Evolutionary conservation across 2,888 invertebrate species (phyloP).

Genomic region (Mythimna pallens): DNA sequence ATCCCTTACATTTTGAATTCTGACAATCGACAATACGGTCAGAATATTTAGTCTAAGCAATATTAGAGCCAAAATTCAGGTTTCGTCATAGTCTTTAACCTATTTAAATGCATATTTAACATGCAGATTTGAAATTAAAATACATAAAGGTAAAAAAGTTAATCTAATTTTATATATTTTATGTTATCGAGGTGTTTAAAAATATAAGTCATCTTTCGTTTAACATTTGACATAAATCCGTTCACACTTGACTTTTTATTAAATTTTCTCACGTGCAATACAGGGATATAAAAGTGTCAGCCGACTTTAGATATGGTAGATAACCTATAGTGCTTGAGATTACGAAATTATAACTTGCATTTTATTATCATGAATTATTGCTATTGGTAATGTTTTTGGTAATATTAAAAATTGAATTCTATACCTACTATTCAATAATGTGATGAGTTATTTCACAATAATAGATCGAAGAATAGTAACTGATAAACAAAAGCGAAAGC

Average conservation of each 20-base stretch:
- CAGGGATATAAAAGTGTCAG: constrained; percentile 31
- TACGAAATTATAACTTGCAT: constrained; percentile 17
- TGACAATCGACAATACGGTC: not conserved
- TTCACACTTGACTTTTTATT: not conserved
- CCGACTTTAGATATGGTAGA: constrained; percentile 37
- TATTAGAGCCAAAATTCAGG: not conserved
- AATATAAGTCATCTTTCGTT: not conserved
- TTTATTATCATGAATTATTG: constrained; percentile 16
- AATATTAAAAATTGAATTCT: not conserved
- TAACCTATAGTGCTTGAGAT: constrained; percentile 32
- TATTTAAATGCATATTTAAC: not conserved
- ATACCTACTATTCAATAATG: not conserved
- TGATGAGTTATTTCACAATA: not conserved
- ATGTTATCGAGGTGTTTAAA: not conserved
- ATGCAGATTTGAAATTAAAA: not conserved
- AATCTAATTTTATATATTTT: not conserved
- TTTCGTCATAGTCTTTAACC: not conserved
- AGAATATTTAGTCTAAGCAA: not conserved
- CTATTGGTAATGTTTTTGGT: not conserved
- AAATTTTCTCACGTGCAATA: constrained; percentile 17
- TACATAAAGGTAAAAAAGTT: not conserved
- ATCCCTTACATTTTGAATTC: not conserved
- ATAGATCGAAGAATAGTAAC: not conserved
- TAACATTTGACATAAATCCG: not conserved
- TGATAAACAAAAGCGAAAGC: not conserved